These are phyloP conservation scores for Micromussa lordhowensis DNA, from an alignment of 92 coral and sea anemone species.

Conservation along the genomic window DNA sequence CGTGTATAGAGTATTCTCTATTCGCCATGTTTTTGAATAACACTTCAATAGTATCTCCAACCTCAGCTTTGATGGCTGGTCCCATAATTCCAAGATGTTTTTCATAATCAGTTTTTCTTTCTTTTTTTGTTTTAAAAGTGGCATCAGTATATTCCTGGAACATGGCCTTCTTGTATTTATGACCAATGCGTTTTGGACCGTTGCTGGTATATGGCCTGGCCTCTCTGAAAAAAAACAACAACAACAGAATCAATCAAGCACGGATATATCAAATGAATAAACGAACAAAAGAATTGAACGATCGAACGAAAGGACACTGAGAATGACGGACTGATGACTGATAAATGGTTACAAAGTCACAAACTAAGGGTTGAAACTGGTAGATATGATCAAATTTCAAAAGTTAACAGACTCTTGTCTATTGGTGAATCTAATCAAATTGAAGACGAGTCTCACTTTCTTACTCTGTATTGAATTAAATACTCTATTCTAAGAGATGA, in stretches of 20 bases:
- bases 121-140: constrained; percentile 61
- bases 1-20: constrained; percentile 80
- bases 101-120: constrained; percentile 44
- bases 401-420: too few relatives aligned
- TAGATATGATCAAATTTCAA: too few relatives aligned
- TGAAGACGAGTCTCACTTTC: too few relatives aligned
- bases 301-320: too few relatives aligned
- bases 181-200: constrained; percentile 76
- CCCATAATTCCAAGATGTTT: constrained; percentile 87
- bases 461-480: too few relatives aligned
- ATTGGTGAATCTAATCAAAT: too few relatives aligned
- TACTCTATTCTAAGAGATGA: too few relatives aligned
- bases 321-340: too few relatives aligned
- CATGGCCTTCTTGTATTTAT: constrained; percentile 82
- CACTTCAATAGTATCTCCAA: constrained; percentile 89
- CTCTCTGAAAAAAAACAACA: constrained; percentile 28
- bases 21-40: constrained; percentile 83
- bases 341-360: too few relatives aligned
- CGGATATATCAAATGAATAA: neutral
- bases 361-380: too few relatives aligned
- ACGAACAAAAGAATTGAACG: too few relatives aligned
- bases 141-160: constrained; percentile 79
- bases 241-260: neutral
- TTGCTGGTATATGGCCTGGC: constrained; percentile 59
- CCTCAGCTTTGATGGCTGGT: constrained; percentile 86